Evolutionary conservation across 2,888 invertebrate species (phyloP), one percentile per base, ranked within the genome.

Genomic region (Orthosia incerta): DNA sequence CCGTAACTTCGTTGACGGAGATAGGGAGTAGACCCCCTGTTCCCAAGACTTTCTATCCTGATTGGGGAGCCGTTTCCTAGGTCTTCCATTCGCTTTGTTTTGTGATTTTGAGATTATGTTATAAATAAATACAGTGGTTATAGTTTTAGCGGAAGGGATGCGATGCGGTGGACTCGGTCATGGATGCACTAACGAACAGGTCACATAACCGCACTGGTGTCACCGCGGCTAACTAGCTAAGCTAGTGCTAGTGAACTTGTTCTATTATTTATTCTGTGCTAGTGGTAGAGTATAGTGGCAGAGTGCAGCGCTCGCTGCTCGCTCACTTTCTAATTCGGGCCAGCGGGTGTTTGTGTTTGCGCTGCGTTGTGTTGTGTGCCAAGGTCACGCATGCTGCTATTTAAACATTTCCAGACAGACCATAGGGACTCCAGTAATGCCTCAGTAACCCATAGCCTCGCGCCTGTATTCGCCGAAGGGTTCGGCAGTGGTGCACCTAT

Each of bases 311-410:
- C 70, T 39, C 57, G 57, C 59, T 39, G 69, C 51, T 67, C 55
- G 45, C 72, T 51, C 76, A 77, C 82, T 82, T 84, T 83, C 79
- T 83, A 88, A 83, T 86, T 85, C 75, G 80, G 86, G 86, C 78
- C 83, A 74, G 48, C 57, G 73, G 60, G 74, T 75, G 76, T 75
- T 74, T 80, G 83, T 70, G 74, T 50, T 77, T 69, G 82, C 74
- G 69, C 71, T 71, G 76, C 75, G 56, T n/a, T 68, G 79, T 71
- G 62, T 63, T 66, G 76, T 51, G 76, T 66, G 67, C 84, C 88
- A 86, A 87, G 86, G 88, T 81, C 79, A 71, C 48, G 63, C 48
- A 56, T 67, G 53, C 66, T 63, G 66, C 60, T 57, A 65, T 63
- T 70, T 66, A 62, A 57, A 62, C 64, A 57, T 46, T 51, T 57